Evolutionary conservation across 2,797 vertebrate species (phyloP).

Genomic region (Natrix natrix): DNA sequence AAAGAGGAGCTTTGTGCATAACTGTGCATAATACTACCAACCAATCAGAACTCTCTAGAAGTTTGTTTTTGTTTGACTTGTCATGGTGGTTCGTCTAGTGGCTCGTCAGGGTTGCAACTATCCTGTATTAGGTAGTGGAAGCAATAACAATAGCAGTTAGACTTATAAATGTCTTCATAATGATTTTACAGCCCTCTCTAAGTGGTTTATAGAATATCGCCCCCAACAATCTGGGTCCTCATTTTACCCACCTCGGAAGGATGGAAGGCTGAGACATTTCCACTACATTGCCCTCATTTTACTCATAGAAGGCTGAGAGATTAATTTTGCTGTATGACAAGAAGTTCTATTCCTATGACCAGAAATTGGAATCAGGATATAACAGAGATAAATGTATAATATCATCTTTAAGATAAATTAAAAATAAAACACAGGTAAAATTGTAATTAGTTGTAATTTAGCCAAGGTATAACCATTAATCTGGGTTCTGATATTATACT

Average conservation of each 20-base stretch:
- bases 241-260: too few species aligned
- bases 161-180: too few species aligned
- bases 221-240: too few species aligned
- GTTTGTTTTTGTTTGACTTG: not conserved
- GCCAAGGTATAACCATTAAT: not conserved
- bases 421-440: not conserved
- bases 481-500: not conserved
- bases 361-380: not conserved
- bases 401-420: not conserved
- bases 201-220: too few species aligned
- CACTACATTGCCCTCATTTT: not conserved
- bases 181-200: too few species aligned
- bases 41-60: not conserved
- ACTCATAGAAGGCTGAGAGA: not conserved
- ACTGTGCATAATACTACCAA: not conserved
- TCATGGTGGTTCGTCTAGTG: not conserved
- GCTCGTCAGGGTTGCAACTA: not conserved
- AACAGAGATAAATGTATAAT: not conserved
- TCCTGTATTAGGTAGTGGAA: not conserved
- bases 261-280: not conserved
- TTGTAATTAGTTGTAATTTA: not conserved
- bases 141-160: too few species aligned
- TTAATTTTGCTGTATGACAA: not conserved
- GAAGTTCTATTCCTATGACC: not conserved
- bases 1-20: not conserved